Conservation (phyloP, 2,888 invertebrate species). For the Agriopis aurantiaria region DNA sequence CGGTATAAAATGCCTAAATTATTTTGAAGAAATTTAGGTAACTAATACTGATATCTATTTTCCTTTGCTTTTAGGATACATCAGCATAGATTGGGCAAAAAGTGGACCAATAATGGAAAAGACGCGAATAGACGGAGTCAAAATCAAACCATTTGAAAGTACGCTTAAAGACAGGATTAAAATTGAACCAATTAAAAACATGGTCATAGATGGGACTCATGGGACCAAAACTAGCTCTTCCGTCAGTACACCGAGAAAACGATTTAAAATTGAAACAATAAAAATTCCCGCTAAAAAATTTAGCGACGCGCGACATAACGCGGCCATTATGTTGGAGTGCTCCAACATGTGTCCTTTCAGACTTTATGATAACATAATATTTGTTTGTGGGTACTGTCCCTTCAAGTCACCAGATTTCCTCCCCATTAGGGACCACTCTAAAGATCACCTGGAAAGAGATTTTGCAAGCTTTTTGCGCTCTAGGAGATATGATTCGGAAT, state of each 20-base stretch:
- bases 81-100: not conserved
- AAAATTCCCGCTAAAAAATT: no score
- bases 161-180: not conserved
- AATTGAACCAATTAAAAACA: not conserved
- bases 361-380: not conserved
- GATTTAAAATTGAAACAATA: no score
- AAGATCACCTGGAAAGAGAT: not conserved
- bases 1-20: no score
- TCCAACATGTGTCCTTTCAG: conserved; percentile 16
- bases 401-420: conserved; percentile 17
- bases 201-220: not conserved
- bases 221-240: not conserved
- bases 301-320: conserved; percentile 12
- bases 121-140: not conserved
- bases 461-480: not conserved
- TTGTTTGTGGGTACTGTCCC: conserved; percentile 13
- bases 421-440: not conserved
- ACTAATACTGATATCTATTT: not conserved
- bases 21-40: not conserved
- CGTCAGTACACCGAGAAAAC: not conserved
- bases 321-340: conserved; percentile 3
- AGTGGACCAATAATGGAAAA: not conserved
- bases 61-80: conserved; percentile 19
- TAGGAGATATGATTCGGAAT: not conserved
- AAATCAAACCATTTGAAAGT: not conserved